Conservation (phyloP, 2,797 vertebrate species). For the Oophaga sylvatica region DNA sequence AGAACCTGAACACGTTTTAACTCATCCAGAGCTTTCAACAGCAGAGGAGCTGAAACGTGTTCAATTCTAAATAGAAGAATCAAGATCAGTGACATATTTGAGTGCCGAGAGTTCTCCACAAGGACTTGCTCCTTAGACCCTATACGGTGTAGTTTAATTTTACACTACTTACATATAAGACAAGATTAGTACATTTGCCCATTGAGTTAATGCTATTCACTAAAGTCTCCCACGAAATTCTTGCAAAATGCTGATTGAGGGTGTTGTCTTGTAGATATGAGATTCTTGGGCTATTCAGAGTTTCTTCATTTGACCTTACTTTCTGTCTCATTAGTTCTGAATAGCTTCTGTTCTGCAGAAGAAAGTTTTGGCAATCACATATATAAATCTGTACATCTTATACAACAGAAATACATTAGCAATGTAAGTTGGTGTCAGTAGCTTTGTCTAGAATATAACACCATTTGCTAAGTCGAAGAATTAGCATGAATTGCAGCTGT, state of each 20-base stretch:
- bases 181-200: background rate
- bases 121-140: too few relatives aligned
- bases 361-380: constrained; percentile 4
- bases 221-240: background rate
- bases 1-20: too few relatives aligned
- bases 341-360: constrained; percentile 23
- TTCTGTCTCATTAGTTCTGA: background rate
- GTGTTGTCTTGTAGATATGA: background rate
- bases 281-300: background rate
- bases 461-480: background rate
- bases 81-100: too few relatives aligned
- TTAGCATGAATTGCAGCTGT: constrained; percentile 27
- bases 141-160: too few relatives aligned
- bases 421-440: background rate
- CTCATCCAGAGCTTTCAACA: too few relatives aligned
- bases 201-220: background rate
- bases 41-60: too few relatives aligned
- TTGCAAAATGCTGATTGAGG: constrained; percentile 2
- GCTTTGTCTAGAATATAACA: background rate
- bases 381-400: background rate
- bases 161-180: background rate
- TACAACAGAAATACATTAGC: background rate
- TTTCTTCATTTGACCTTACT: background rate
- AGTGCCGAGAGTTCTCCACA: too few relatives aligned
- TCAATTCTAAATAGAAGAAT: too few relatives aligned